Percentiles rank a stretch among this genome's conserved stretches.
These are phyloP conservation scores for Mobula birostris DNA, from an alignment of 2,113 vertebrate genomes.

Conservation along the genomic window DNA sequence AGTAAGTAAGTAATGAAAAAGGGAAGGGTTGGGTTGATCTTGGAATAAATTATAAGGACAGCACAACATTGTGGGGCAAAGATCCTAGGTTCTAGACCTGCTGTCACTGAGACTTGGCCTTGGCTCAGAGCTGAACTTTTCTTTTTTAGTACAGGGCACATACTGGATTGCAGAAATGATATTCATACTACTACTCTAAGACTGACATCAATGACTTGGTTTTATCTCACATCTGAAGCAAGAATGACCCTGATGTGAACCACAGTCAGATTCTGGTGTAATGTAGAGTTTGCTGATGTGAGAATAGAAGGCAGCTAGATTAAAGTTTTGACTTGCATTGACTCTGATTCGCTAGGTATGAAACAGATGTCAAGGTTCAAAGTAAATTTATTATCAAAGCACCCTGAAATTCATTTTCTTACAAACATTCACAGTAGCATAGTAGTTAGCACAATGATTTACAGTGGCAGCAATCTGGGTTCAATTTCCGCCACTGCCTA, in stretches of 20 bases:
- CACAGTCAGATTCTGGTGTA: not conserved
- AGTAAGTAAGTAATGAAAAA: too few relatives aligned
- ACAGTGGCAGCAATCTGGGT: too few relatives aligned
- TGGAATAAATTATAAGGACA: too few relatives aligned
- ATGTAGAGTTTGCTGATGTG: not conserved
- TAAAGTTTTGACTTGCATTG: not conserved
- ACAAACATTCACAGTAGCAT: too few relatives aligned
- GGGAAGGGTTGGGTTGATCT: too few relatives aligned
- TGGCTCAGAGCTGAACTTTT: not conserved
- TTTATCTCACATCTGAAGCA: not conserved
- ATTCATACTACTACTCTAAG: not conserved
- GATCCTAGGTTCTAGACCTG: not conserved
- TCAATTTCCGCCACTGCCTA: too few relatives aligned
- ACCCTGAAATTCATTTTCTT: too few relatives aligned
- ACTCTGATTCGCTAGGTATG: not conserved
- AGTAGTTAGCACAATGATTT: too few relatives aligned
- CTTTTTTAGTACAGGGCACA: not conserved
- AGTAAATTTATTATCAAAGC: too few relatives aligned
- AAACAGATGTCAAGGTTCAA: not conserved
- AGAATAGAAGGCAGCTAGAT: not conserved
- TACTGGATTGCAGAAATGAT: not conserved
- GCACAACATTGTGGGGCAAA: too few relatives aligned
- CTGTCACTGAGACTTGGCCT: not conserved
- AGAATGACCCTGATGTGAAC: not conserved
- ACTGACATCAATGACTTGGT: not conserved